Evolutionary conservation across 2,113 vertebrate genomes (phyloP), one percentile per base, ranked within the genome.

Genomic region (Gopherus flavomarginatus): DNA sequence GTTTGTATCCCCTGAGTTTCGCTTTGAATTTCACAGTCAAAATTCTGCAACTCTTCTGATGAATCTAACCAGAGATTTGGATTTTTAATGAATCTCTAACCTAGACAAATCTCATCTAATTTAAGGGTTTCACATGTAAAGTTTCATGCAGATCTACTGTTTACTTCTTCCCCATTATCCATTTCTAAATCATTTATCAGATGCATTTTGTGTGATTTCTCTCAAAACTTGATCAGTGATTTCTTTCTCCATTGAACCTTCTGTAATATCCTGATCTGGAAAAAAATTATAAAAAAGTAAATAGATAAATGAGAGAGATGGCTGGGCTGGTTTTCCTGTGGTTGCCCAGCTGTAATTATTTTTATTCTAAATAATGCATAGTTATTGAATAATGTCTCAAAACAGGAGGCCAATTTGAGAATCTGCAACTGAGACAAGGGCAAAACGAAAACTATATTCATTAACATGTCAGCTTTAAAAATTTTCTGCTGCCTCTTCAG

Each of bases 11-110:
- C 72, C 44, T 24, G 21, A 77, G 10, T 86, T 94, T 95, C 31
- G 87, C 82, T 78, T 86, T 72, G 89, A 89, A 44, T 87, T 44
- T 27, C 22, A 31, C 21, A 69, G 6, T 92, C 17, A 72, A 49
- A 93, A 78, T 86, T 89, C 35, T 91, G 84, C 72, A 11, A 14
- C 89, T 31, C 85, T 92, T n/a, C 29, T 57, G 11, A 65, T 78
- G 82, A 88, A 90, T 14, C 6, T 84, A 27, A 24, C 24, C 72
- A 44, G 24, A 14, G 17, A 29, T 35, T 89, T 92, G 54, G 11
- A 49, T 86, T 88, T 93, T 93, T 95, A 92, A 86, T 49, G 21
- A 86, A 89, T 52, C 38, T 17, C 84, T 89, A 90, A 22, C 75
- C 12, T 42, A 89, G 27, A 52, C 44, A 52, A 81, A 69, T n/a